A percentile compares a stretch with the other conserved stretches of the same genome.
phyloP scores from a whole-genome alignment of 2,888 invertebrate species.

The Homarus gammarus region DNA sequence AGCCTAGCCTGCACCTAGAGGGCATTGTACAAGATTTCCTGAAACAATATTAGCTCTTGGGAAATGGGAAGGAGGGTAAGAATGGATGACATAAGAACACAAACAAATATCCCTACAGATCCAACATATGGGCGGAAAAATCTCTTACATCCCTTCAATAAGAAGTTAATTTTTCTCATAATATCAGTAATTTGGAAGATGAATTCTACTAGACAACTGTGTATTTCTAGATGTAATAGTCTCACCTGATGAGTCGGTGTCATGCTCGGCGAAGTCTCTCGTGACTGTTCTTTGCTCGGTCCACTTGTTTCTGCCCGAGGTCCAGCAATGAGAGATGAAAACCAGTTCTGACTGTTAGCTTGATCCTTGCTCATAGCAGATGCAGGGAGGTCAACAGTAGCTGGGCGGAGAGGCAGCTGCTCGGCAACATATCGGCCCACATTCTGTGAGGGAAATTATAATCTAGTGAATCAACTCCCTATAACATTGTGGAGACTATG shows the following conservation, averaged over 20 bases:
- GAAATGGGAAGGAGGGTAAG: too few species aligned
- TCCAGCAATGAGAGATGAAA: slow-evolving; percentile 72
- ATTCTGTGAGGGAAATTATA: neutral
- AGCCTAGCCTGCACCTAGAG: too few species aligned
- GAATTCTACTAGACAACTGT: too few species aligned
- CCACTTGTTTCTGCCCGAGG: slow-evolving; percentile 42
- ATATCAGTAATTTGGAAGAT: too few species aligned
- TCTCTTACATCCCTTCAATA: too few species aligned
- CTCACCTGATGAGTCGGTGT: slow-evolving; percentile 72
- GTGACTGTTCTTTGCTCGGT: slow-evolving; percentile 56
- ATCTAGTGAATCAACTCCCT: neutral
- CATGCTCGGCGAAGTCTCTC: slow-evolving; percentile 53
- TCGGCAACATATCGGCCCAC: neutral
- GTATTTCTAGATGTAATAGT: neutral
- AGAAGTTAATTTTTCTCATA: too few species aligned
- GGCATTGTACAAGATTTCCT: too few species aligned
- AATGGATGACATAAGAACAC: too few species aligned
- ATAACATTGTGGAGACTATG: too few species aligned
- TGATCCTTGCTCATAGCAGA: slow-evolving; percentile 1
- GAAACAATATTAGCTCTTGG: too few species aligned
- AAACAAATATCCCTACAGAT: too few species aligned
- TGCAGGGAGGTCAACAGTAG: neutral
- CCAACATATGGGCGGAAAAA: too few species aligned
- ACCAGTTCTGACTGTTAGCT: slow-evolving; percentile 62
- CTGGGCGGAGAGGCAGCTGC: slow-evolving; percentile 6